Evolutionary conservation across 2,113 vertebrate genomes (phyloP), one percentile per base, ranked within the genome.

Genomic region (Microtus pennsylvanicus): DNA sequence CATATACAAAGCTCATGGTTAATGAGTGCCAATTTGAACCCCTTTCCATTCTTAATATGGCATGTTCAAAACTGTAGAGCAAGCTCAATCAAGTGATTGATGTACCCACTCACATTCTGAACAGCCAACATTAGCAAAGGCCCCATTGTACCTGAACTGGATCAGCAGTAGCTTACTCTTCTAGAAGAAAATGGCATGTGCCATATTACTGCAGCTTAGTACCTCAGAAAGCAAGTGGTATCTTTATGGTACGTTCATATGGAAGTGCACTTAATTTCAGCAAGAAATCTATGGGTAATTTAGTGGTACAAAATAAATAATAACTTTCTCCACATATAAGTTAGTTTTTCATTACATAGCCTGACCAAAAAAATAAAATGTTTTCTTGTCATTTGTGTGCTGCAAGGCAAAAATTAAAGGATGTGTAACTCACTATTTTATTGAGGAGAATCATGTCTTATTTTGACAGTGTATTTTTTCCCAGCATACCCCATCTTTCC

Each of bases 281-380:
- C 65, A 94, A 92, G 55, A 90, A 47, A 58, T 72, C 96, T 7
- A 87, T 93, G 35, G 24, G 11, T 38, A 76, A 69, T 67, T 90
- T 80, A 96, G 89, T 81, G 76, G 19, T 65, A 85, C 75, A 90
- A 96, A 95, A 92, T 87, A 90, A 90, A 87, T 63, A 93, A n/a
- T 24, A 94, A 21, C 28, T 74, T 52, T 93, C 55, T 26, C 33
- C 26, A 85, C 17, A 67, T 50, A 92, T 0, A 30, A 91, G 12
- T 91, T 89, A 90, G 1, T 33, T 13, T 87, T 93, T 90, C 33
- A 42, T 95, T 91, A 78, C 33, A 77, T 3, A 95, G 8, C 13
- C 5, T 80, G 58, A 47, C 11, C 11, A 58, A 91, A 96, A 96
- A 93, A 67, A 14, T 47, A 88, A n/a, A 35, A 87, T 70, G 21